A percentile compares a stretch with the other conserved stretches of the same genome.
These are phyloP conservation scores for Phaenicophaeus curvirostris DNA, from an alignment of 2,797 vertebrate genomes.

Conservation along the genomic window DNA sequence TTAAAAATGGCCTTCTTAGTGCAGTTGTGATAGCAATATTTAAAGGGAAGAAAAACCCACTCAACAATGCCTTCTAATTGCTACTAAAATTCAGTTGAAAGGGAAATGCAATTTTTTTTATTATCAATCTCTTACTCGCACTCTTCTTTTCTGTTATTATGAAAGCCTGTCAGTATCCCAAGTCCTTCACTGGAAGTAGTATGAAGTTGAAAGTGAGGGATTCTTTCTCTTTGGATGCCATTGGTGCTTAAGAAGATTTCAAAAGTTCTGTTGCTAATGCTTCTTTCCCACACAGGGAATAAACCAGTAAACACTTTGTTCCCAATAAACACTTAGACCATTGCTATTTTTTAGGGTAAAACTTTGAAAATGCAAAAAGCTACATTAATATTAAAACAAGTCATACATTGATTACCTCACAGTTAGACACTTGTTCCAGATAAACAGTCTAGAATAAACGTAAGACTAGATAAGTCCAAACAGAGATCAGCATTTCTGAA, in stretches of 20 bases:
- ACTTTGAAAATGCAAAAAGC: neutral
- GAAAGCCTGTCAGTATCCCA: neutral
- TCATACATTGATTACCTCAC: neutral
- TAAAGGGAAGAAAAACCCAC: rapidly evolving
- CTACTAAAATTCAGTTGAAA: neutral
- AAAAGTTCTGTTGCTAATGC: neutral
- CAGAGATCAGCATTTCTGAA: neutral
- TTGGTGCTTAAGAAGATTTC: neutral
- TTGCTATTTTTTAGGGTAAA: neutral
- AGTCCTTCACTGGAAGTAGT: neutral
- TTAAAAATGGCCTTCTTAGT: neutral
- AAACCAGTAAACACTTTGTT: neutral
- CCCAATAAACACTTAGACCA: neutral
- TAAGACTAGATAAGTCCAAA: neutral
- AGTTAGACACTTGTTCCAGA: neutral
- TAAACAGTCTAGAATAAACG: neutral
- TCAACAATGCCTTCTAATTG: neutral
- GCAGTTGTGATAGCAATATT: neutral
- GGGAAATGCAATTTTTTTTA: neutral
- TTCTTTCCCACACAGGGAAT: neutral
- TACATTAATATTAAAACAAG: neutral
- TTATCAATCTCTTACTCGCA: neutral
- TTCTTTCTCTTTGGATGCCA: neutral
- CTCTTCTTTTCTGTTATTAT: neutral
- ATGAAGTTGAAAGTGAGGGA: neutral